These are phyloP conservation scores for Hippocampus kuda DNA, from an alignment of 2,797 vertebrate genomes.

Conservation along the genomic window DNA sequence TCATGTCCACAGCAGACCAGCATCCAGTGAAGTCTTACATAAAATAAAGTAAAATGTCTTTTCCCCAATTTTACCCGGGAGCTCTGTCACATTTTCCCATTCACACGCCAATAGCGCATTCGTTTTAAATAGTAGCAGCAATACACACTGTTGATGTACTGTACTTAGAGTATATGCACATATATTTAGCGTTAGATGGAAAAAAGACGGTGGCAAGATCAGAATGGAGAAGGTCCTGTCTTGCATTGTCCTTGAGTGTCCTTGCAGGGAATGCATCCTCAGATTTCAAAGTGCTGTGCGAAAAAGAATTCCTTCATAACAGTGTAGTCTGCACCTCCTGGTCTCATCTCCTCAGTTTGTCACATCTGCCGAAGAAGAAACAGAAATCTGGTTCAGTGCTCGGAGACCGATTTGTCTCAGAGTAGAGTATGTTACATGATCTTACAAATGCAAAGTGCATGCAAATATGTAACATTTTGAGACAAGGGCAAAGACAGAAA, in stretches of 20 bases:
- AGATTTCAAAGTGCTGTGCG: constrained; percentile 86
- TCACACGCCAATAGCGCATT: constrained; percentile 45
- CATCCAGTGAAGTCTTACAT: constrained; percentile 50
- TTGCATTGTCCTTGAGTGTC: constrained; percentile 43
- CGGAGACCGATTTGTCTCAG: neutral
- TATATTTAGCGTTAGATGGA: constrained; percentile 30
- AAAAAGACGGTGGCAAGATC: constrained; percentile 30
- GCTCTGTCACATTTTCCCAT: constrained; percentile 30
- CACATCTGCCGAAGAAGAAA: constrained; percentile 73
- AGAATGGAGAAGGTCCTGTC: constrained; percentile 27
- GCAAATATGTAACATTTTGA: constrained; percentile 1
- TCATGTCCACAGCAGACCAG: constrained; percentile 47
- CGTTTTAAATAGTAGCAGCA: constrained; percentile 66
- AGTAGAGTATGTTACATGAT: neutral
- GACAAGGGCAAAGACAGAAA: constrained; percentile 4
- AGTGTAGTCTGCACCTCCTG: constrained; percentile 59
- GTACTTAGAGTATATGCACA: constrained; percentile 27
- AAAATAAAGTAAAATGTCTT: constrained; percentile 31
- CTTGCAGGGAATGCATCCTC: constrained; percentile 81
- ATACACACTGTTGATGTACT: constrained; percentile 49
- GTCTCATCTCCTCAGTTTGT: constrained; percentile 87
- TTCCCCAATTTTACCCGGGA: constrained; percentile 11
- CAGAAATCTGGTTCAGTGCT: constrained; percentile 17
- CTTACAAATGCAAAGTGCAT: constrained; percentile 3
- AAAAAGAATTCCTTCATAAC: constrained; percentile 79